Conservation (phyloP, 2,113 vertebrate genomes). For the Tinamus guttatus region DNA sequence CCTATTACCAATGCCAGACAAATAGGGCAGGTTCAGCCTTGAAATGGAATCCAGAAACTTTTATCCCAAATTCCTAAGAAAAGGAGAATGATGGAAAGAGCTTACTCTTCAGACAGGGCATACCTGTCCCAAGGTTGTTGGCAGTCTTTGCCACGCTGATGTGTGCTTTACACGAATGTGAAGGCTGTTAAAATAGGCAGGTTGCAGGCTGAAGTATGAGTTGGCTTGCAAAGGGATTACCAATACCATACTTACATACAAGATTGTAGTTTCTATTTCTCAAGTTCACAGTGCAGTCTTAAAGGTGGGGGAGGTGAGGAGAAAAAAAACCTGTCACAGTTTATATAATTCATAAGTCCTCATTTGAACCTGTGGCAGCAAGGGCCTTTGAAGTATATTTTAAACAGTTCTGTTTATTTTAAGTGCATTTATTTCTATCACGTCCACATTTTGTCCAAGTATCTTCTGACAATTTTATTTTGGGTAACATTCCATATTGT, state of each 20-base stretch:
- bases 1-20: fast-evolving
- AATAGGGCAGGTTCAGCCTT: not conserved
- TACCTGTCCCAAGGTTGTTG: not conserved
- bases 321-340: not conserved
- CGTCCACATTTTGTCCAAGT: not conserved
- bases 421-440: not conserved
- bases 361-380: not conserved
- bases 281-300: not conserved
- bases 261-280: not conserved
- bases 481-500: not conserved
- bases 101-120: not conserved
- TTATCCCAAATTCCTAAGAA: not conserved
- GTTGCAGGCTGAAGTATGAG: not conserved
- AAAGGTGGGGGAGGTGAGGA: not conserved
- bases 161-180: fast-evolving
- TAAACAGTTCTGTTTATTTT: not conserved
- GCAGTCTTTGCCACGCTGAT: not conserved
- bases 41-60: not conserved
- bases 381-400: not conserved
- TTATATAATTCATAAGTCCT: not conserved
- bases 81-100: not conserved
- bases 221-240: not conserved
- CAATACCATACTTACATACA: not conserved
- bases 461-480: not conserved
- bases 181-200: not conserved